phyloP scores from a whole-genome alignment of 2,888 invertebrate species.

The Drosophila niveifrons region DNA sequence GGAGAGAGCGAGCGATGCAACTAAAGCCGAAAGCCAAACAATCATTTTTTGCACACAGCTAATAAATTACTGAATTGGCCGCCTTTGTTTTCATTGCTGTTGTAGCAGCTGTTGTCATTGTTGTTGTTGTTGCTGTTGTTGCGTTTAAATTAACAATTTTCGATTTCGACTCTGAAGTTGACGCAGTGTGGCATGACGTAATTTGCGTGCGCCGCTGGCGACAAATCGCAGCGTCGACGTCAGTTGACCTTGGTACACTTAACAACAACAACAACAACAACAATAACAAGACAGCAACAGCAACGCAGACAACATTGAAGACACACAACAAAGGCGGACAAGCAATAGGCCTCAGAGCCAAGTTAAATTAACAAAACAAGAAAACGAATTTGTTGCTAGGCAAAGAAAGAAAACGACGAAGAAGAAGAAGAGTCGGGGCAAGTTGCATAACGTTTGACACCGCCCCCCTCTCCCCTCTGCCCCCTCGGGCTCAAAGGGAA shows the following conservation, averaged over 20 bases:
- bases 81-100: conserved; percentile 27
- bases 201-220: conserved; percentile 62
- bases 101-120: conserved; percentile 12
- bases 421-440: neutral
- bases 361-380: conserved; percentile 11
- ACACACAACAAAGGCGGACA: conserved; percentile 15
- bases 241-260: conserved; percentile 62
- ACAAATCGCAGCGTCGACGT: conserved; percentile 50
- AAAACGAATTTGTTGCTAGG: conserved; percentile 50
- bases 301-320: conserved; percentile 8
- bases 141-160: conserved; percentile 51
- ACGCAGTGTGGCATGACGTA: conserved; percentile 54
- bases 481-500: conserved; percentile 39
- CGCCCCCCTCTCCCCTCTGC: neutral
- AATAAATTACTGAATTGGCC: conserved; percentile 69
- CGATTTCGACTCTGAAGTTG: conserved; percentile 48
- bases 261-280: conserved; percentile 26
- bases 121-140: conserved; percentile 19
- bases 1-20: neutral
- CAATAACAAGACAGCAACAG: conserved; percentile 3
- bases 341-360: conserved; percentile 39
- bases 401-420: neutral
- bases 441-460: conserved; percentile 52
- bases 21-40: conserved; percentile 27
- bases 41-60: conserved; percentile 57